These are phyloP conservation scores for Aythya baeri DNA, from an alignment of 2,113 vertebrate species.

Conservation along the genomic window DNA sequence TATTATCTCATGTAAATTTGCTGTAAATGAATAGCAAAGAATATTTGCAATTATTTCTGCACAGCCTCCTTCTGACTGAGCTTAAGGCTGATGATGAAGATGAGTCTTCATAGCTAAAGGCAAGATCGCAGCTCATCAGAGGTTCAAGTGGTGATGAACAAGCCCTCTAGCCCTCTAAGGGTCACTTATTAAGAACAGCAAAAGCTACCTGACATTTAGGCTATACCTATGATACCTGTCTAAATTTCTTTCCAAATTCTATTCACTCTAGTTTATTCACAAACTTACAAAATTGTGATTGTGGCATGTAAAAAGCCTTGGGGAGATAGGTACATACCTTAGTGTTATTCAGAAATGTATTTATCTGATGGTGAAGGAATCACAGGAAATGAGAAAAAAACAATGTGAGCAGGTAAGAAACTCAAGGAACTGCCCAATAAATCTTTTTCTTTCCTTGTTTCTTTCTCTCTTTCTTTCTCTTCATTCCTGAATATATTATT, in stretches of 20 bases:
- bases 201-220: not conserved
- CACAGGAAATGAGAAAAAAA: not conserved
- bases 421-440: not conserved
- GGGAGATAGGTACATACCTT: not conserved
- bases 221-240: not conserved
- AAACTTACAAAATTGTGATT: not conserved
- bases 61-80: not conserved
- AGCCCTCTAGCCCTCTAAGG: not conserved
- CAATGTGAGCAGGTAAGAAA: not conserved
- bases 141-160: constrained; percentile 7
- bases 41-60: not conserved
- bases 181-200: not conserved
- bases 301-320: not conserved
- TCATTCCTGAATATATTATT: too few relatives aligned
- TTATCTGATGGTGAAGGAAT: not conserved
- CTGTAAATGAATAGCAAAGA: not conserved
- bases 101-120: not conserved
- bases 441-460: too few relatives aligned
- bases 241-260: not conserved
- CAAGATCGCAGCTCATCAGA: constrained; percentile 6
- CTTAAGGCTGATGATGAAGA: not conserved
- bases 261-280: not conserved
- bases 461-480: too few relatives aligned
- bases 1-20: not conserved
- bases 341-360: not conserved